Conservation (phyloP, 2,888 invertebrate genomes). For the Caenorhabditis sinica region DNA sequence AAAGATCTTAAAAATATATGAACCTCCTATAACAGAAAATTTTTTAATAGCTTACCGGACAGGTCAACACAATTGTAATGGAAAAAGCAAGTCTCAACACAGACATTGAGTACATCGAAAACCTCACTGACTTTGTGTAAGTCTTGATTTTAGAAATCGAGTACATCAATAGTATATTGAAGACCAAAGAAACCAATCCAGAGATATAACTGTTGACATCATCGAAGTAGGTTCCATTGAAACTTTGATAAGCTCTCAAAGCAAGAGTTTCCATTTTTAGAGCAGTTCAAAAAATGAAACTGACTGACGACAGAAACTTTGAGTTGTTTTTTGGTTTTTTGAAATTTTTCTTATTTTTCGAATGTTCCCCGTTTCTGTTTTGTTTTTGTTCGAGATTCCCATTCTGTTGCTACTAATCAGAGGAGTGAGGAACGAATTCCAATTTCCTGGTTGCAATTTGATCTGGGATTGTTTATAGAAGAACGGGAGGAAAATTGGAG, state of each 20-base stretch:
- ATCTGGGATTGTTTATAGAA: constrained; percentile 32
- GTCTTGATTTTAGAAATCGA: constrained; percentile 43
- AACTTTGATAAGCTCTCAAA: constrained; percentile 21
- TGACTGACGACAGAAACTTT: neutral
- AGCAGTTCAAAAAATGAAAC: neutral
- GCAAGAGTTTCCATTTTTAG: neutral
- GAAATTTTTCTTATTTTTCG: neutral
- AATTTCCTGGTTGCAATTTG: constrained; percentile 41
- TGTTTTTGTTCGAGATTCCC: neutral
- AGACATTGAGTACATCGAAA: constrained; percentile 35
- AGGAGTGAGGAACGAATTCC: too few species aligned
- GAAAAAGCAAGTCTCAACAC: constrained; percentile 37
- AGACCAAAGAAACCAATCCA: constrained; percentile 19
- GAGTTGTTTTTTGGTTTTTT: constrained; percentile 1
- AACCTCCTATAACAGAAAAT: neutral
- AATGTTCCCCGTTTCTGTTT: neutral
- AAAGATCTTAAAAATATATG: too few species aligned
- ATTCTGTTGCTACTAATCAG: neutral
- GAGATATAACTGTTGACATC: constrained; percentile 50
- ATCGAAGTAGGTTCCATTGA: constrained; percentile 27
- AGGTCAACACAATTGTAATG: constrained; percentile 31
- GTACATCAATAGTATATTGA: constrained; percentile 35
- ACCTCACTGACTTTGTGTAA: constrained; percentile 42
- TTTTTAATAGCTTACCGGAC: constrained; percentile 40
- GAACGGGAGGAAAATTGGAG: too few species aligned